These are phyloP conservation scores for Megaustenia siamemsis DNA, from an alignment of 2,888 invertebrate genomes.

Conservation along the genomic window DNA sequence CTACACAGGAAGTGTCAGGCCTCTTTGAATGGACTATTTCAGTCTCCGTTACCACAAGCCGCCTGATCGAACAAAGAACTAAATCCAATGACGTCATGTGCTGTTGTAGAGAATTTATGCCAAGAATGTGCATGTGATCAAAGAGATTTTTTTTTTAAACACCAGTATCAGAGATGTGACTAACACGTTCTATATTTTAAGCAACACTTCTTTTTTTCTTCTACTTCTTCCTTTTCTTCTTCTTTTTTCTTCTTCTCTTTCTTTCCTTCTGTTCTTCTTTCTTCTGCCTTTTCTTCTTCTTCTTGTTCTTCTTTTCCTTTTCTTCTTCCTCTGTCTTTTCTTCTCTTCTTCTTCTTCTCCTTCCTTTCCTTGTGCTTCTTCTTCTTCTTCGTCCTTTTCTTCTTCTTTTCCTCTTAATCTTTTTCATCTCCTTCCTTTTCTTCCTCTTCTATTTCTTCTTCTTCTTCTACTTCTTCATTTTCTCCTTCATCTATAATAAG, in stretches of 20 bases:
- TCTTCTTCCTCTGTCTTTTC: background rate
- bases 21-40: too few species aligned
- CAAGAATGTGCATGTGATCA: too few species aligned
- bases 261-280: conserved; percentile 19
- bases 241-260: conserved; percentile 23
- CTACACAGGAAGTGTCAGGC: too few species aligned
- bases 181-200: background rate
- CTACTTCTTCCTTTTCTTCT: background rate
- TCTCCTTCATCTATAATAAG: conserved; percentile 2
- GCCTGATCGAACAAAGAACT: too few species aligned
- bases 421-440: background rate
- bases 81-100: too few species aligned
- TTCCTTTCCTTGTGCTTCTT: conserved; percentile 12
- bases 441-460: background rate
- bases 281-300: background rate
- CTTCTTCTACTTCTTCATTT: background rate
- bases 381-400: conserved; percentile 14
- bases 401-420: background rate
- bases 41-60: too few species aligned
- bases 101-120: too few species aligned
- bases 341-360: background rate
- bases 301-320: background rate
- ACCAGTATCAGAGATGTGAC: background rate
- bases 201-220: too few species aligned
- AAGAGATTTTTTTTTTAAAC: too few species aligned